Evolutionary conservation across 2,113 vertebrate genomes (phyloP).

Genomic region (Corythoichthys intestinalis): DNA sequence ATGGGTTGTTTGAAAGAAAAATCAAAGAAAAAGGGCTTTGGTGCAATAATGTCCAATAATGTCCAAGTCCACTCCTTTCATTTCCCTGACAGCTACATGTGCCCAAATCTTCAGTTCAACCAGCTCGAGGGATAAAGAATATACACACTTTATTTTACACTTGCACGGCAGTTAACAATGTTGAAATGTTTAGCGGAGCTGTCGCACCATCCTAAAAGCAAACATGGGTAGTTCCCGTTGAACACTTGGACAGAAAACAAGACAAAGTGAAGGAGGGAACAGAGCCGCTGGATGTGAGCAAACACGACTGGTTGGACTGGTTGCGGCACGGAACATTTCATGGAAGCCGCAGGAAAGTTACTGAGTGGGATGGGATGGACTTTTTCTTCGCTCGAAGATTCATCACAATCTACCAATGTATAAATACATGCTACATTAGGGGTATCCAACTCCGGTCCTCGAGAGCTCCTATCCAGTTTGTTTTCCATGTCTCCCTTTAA

Average conservation of each 20-base stretch:
- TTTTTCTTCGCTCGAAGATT: not conserved
- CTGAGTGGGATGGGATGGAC: not conserved
- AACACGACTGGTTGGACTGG: constrained; percentile 57
- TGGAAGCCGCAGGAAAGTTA: constrained; percentile 16
- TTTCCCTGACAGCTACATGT: no score
- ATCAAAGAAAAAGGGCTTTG: no score
- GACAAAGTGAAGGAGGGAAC: not conserved
- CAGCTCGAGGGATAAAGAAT: no score
- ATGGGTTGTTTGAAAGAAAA: no score
- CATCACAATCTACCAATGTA: no score
- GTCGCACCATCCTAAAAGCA: constrained; percentile 2
- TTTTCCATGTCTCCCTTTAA: no score
- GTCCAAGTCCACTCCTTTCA: no score
- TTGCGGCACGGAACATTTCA: constrained; percentile 19
- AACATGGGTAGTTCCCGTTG: not conserved
- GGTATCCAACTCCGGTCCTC: no score
- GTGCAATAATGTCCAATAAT: no score
- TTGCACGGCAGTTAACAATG: not conserved
- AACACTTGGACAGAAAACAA: constrained; percentile 4
- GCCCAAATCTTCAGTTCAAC: no score
- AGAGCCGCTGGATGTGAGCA: constrained; percentile 39
- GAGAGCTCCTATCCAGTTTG: no score
- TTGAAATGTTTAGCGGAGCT: not conserved
- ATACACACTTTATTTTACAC: not conserved
- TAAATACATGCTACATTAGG: no score